Conservation (phyloP, 2,797 vertebrate genomes). For the Ctenosaura bakeri region DNA sequence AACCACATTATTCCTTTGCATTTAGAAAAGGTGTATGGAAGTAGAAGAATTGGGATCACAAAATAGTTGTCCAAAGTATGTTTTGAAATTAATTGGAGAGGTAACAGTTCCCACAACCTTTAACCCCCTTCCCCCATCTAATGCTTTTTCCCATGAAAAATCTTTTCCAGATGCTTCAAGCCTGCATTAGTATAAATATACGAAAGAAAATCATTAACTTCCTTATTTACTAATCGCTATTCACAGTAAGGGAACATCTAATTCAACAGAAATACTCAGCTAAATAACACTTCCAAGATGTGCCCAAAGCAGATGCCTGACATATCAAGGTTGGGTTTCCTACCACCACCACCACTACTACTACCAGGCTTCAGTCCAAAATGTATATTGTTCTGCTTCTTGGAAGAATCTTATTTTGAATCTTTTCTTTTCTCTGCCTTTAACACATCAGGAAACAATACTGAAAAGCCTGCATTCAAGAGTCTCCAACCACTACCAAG, state of each 20-base stretch:
- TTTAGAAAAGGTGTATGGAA: not conserved
- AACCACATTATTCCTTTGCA: not conserved
- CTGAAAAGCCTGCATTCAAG: slow-evolving; percentile 55
- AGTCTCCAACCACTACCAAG: slow-evolving; percentile 13
- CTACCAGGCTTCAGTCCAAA: not conserved
- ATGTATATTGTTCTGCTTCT: not conserved
- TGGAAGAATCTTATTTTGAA: slow-evolving; percentile 5
- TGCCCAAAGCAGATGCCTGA: slow-evolving; percentile 4
- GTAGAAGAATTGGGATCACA: not conserved
- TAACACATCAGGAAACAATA: fast-evolving
- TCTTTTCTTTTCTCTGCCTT: not conserved
- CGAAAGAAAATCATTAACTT: not conserved
- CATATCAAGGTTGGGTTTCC: too few relatives aligned
- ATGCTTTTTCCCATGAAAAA: not conserved
- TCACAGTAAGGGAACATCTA: slow-evolving; percentile 1
- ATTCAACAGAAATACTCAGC: not conserved
- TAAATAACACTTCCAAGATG: slow-evolving; percentile 10
- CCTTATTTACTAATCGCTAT: not conserved
- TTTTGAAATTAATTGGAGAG: not conserved
- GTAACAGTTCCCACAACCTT: not conserved
- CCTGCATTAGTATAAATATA: not conserved
- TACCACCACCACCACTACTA: not conserved
- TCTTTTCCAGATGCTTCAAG: slow-evolving; percentile 26
- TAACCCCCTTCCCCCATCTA: not conserved
- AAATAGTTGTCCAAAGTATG: not conserved